These are phyloP conservation scores for Apostichopus californicus DNA, from an alignment of 35 echinoderm and acorn worm genomes.

Conservation along the genomic window DNA sequence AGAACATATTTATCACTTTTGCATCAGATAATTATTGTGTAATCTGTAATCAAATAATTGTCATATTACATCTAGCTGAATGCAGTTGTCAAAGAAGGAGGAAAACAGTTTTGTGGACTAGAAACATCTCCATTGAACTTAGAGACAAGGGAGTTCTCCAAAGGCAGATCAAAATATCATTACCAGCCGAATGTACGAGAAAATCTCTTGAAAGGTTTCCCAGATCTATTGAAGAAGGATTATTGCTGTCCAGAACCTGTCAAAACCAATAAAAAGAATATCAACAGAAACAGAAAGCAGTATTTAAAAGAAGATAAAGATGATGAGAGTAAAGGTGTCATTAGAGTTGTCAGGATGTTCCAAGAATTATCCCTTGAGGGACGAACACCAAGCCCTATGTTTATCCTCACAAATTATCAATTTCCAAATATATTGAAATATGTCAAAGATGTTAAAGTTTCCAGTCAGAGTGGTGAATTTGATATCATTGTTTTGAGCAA, in stretches of 20 bases:
- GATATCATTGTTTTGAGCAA: neutral
- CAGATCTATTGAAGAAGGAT: neutral
- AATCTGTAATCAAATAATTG: too few species aligned
- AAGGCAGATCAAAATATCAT: neutral
- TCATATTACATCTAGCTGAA: too few species aligned
- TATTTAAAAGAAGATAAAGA: too few species aligned
- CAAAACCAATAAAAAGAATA: neutral
- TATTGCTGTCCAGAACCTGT: neutral
- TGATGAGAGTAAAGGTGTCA: too few species aligned
- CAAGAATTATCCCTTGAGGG: neutral
- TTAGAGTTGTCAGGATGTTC: neutral
- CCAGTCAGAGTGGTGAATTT: neutral
- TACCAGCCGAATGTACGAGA: neutral
- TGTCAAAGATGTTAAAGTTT: neutral
- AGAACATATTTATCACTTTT: too few species aligned
- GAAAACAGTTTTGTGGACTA: neutral
- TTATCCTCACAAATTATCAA: neutral
- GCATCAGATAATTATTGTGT: too few species aligned
- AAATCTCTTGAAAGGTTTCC: neutral
- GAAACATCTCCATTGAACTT: neutral
- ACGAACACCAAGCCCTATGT: neutral
- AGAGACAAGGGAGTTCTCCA: neutral
- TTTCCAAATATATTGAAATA: neutral
- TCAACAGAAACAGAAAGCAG: neutral
- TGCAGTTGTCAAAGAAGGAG: too few species aligned